These are phyloP conservation scores for Oncorhynchus keta DNA, from an alignment of 2,113 vertebrate genomes.

Conservation along the genomic window DNA sequence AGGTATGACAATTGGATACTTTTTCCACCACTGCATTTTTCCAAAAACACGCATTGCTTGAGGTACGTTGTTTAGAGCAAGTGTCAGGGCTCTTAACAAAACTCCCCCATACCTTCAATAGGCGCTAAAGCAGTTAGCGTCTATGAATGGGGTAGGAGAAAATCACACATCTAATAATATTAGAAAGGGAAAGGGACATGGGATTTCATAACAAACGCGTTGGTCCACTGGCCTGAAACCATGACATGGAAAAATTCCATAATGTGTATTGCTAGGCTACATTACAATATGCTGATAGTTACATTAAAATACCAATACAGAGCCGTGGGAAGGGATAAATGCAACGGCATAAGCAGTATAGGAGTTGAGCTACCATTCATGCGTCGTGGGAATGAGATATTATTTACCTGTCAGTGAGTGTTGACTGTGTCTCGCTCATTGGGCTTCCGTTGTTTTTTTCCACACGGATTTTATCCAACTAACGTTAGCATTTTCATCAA, in stretches of 20 bases:
- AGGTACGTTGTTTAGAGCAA: too few species aligned
- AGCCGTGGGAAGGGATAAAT: not conserved
- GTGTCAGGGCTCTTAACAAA: too few species aligned
- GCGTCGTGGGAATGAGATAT: not conserved
- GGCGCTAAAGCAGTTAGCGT: too few species aligned
- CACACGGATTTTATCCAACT: conserved; percentile 76
- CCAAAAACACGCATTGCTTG: too few species aligned
- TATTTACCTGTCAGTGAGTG: conserved; percentile 90
- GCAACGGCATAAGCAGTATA: not conserved
- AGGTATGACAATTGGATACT: too few species aligned
- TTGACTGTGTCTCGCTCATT: conserved; percentile 94
- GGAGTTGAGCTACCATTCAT: not conserved
- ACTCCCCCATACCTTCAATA: too few species aligned
- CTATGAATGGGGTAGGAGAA: too few species aligned
- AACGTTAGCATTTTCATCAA: conserved; percentile 80
- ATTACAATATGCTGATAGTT: not conserved
- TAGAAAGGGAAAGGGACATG: too few species aligned
- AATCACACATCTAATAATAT: too few species aligned
- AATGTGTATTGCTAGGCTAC: not conserved
- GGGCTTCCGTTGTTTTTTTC: conserved; percentile 76
- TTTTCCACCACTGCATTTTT: too few species aligned
- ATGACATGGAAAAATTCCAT: not conserved
- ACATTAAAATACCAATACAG: not conserved
- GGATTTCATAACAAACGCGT: not conserved
- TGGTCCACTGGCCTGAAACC: not conserved